Conservation (phyloP, 2,888 invertebrate genomes). For the Monochamus alternatus region DNA sequence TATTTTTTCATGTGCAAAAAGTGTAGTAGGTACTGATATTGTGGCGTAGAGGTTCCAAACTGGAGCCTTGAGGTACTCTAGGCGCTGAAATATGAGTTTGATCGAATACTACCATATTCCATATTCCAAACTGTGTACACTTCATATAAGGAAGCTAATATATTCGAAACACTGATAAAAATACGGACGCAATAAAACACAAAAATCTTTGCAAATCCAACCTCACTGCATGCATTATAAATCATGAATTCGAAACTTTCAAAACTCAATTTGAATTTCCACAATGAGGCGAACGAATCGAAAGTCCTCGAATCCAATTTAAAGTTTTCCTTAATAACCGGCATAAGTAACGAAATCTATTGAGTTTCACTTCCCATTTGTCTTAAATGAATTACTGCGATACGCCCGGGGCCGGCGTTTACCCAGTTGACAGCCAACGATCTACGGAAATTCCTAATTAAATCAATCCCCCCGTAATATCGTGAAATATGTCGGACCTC, state of each 20-base stretch:
- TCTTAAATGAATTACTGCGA: slow-evolving; percentile 48
- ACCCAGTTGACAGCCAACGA: slow-evolving; percentile 23
- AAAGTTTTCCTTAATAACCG: slow-evolving; percentile 21
- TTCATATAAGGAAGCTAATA: too few relatives aligned
- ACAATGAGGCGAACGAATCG: slow-evolving; percentile 20
- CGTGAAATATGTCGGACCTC: slow-evolving; percentile 23
- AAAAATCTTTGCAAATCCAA: too few relatives aligned
- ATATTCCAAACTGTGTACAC: too few relatives aligned
- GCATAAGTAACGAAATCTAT: slow-evolving; percentile 39
- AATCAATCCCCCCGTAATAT: slow-evolving; percentile 29
- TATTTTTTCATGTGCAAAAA: too few relatives aligned
- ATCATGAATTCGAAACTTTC: slow-evolving; percentile 30
- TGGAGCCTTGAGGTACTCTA: too few relatives aligned
- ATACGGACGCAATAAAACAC: too few relatives aligned
- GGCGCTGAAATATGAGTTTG: too few relatives aligned
- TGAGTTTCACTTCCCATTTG: slow-evolving; percentile 47
- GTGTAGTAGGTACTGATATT: too few relatives aligned
- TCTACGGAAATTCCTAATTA: slow-evolving; percentile 19
- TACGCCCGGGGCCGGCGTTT: slow-evolving; percentile 20
- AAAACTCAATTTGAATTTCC: slow-evolving; percentile 38
- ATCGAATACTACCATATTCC: too few relatives aligned
- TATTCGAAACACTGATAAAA: too few relatives aligned
- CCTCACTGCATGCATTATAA: slow-evolving; percentile 28
- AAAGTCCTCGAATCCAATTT: slow-evolving; percentile 14
- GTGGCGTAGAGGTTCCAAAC: too few relatives aligned